Conservation (phyloP, 2,888 invertebrate species). For the Rhodophaea formosa region DNA sequence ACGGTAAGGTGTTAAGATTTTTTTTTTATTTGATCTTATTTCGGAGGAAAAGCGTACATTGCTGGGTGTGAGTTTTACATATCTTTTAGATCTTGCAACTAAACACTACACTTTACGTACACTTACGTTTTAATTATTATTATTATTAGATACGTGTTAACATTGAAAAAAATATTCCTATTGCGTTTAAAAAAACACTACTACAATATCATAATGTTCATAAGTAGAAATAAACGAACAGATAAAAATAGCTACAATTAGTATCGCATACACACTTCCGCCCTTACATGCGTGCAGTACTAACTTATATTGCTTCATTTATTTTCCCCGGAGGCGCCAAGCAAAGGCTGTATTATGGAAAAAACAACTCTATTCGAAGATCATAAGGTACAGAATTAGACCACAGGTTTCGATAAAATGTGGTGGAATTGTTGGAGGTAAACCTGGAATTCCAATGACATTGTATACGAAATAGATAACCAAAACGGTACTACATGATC, state of each 20-base stretch:
- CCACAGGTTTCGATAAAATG: not conserved
- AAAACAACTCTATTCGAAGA: not conserved
- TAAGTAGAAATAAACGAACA: not conserved
- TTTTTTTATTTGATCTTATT: too few species aligned
- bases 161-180: too few species aligned
- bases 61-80: too few species aligned
- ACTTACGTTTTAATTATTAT: too few species aligned
- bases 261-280: not conserved
- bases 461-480: not conserved
- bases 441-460: constrained; percentile 1
- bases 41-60: too few species aligned
- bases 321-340: constrained; percentile 1
- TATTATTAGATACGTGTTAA: too few species aligned
- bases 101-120: too few species aligned
- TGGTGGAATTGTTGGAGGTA: constrained; percentile 2
- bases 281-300: constrained; percentile 2
- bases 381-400: not conserved
- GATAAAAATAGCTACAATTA: not conserved
- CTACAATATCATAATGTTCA: too few species aligned
- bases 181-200: too few species aligned
- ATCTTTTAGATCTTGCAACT: too few species aligned
- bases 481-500: not conserved
- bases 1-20: too few species aligned
- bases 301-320: constrained; percentile 13
- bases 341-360: not conserved